phyloP scores from a whole-genome alignment of 2,113 vertebrate genomes.

The Larimichthys polyactis region DNA sequence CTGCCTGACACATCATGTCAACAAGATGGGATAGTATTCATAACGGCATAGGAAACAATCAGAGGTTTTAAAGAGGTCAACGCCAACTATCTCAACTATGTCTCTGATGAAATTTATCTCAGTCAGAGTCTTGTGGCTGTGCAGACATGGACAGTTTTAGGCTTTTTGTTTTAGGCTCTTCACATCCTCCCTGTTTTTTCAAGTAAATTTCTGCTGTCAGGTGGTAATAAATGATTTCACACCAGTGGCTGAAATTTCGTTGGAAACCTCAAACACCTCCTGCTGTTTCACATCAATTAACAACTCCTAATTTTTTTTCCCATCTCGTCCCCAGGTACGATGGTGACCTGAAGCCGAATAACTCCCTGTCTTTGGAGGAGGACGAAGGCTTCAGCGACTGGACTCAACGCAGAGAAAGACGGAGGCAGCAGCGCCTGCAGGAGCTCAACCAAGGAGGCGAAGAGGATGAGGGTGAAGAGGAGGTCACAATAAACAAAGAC shows the following conservation, averaged over 20 bases:
- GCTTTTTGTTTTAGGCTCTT: no score
- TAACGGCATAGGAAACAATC: neutral
- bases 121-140: no score
- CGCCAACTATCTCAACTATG: no score
- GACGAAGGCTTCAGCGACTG: conserved; percentile 97
- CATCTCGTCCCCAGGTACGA: conserved; percentile 74
- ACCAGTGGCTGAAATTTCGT: no score
- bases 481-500: conserved; percentile 18
- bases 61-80: no score
- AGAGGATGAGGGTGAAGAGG: conserved; percentile 56
- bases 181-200: no score
- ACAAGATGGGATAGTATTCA: neutral
- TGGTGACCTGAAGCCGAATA: conserved; percentile 77
- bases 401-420: conserved; percentile 89
- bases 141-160: no score
- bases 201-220: no score
- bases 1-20: neutral
- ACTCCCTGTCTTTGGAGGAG: conserved; percentile 86
- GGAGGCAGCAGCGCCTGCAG: conserved; percentile 77
- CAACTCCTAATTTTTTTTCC: neutral
- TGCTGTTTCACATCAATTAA: neutral
- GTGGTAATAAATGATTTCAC: no score
- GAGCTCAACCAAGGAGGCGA: conserved; percentile 64
- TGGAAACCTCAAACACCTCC: neutral
- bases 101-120: no score